Base-by-base conservation (phyloP, 2,113 vertebrate species). In the Ursus arctos region DNA sequence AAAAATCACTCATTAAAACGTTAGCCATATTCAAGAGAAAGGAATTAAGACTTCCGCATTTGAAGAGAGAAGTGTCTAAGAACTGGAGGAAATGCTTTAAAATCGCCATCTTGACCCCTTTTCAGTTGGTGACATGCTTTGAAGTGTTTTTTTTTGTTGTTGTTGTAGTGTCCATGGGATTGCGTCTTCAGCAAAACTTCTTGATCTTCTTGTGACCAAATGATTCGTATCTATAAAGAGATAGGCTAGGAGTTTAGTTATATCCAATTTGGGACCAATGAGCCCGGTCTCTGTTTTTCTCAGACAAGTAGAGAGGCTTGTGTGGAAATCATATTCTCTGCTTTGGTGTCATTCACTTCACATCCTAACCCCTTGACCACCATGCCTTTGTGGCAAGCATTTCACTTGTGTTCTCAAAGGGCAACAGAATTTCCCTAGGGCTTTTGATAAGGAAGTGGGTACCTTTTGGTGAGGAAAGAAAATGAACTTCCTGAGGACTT, bases 401-500 rank as follows among this genome's bases (percentile, higher is more conserved):
- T 90, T 82, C 72, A 1, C 22, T 67, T 65, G 47, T 88, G 51
- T 49, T 87, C 59, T 90, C 51, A 88, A 2, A 84, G 22, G 13
- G 4, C 33, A 72, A 86, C 5, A 51, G 6, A 47, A n/a, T 6
- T 51, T 65, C 84, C 47, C 18, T 96, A 36, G 28, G 43, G 3
- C 15, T 83, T 93, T 88, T 86, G 13, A 91, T 63, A 63, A 22
- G 28, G 12, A 93, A 26, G 11, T 53, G 2, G 15, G 26, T 47
- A 49, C 10, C 40, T 24, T 49, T 77, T 49, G 43, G 49, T 43
- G 14, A 84, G 22, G 14, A 57, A 51, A 51, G 36, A 26, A 88
- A 88, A 47, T 36, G 84, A 53, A 86, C 7, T 40, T 97, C 82
- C 94, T 96, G 79, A 67, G 57, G 96, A 49, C 59, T 85, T 0